Percentiles rank a stretch among this genome's conserved stretches.
These are phyloP conservation scores for Cephalopachus bancanus DNA, from an alignment of 2,797 vertebrate genomes.

Conservation along the genomic window DNA sequence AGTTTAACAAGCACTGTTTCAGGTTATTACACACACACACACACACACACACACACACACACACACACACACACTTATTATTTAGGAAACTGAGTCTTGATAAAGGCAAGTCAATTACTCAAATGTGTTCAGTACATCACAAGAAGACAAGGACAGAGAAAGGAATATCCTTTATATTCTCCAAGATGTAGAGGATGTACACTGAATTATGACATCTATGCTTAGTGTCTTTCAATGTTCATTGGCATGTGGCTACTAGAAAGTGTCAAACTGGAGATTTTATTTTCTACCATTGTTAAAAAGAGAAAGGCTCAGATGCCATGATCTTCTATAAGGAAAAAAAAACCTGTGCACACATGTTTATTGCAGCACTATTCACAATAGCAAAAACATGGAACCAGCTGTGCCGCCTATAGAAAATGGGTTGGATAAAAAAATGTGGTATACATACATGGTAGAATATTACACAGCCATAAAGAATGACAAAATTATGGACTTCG, in stretches of 20 bases:
- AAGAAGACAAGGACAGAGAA: background rate
- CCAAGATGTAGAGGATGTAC: background rate
- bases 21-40: background rate
- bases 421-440: too few relatives aligned
- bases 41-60: background rate
- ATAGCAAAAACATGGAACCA: too few relatives aligned
- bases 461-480: too few relatives aligned
- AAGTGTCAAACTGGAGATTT: background rate
- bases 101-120: background rate
- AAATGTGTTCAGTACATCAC: background rate
- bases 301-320: background rate
- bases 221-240: background rate
- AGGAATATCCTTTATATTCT: background rate
- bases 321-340: background rate
- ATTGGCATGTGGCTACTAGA: background rate
- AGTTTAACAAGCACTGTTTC: background rate
- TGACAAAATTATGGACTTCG: too few relatives aligned
- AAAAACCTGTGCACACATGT: too few relatives aligned
- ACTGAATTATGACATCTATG: accelerated
- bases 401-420: too few relatives aligned
- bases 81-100: background rate
- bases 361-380: too few relatives aligned
- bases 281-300: background rate
- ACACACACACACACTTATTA: background rate
- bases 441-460: too few relatives aligned